A percentile compares a stretch with the other conserved stretches of the same genome.
Evolutionary conservation across 2,113 vertebrate genomes (phyloP).

Genomic region (Mustela lutreola): DNA sequence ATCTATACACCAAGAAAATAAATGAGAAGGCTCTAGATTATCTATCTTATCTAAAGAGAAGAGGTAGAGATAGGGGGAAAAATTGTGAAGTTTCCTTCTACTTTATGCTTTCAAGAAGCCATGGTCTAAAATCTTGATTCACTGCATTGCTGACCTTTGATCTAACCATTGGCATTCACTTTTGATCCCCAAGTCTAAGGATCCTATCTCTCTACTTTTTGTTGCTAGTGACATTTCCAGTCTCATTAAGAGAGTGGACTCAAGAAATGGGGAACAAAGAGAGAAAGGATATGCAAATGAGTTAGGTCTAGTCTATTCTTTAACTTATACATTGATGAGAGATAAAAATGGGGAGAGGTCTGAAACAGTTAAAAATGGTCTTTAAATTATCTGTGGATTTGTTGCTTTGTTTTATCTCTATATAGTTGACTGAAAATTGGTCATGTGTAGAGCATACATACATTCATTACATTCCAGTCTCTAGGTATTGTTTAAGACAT

Average conservation of each 20-base stretch:
- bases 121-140: neutral
- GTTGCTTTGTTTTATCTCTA: neutral
- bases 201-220: neutral
- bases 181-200: neutral
- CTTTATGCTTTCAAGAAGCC: neutral
- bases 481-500: neutral
- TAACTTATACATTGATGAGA: neutral
- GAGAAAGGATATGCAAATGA: neutral
- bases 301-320: neutral
- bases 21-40: neutral
- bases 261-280: neutral
- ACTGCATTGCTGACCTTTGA: neutral
- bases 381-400: constrained; percentile 29
- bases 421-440: neutral
- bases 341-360: neutral
- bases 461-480: neutral
- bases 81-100: neutral
- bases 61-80: neutral
- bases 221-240: neutral
- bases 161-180: neutral
- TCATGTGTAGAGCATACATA: neutral
- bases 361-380: neutral
- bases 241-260: neutral
- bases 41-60: constrained; percentile 8
- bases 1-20: neutral